phyloP scores from a whole-genome alignment of 2,113 vertebrate genomes.

The Lasiurus cinereus region DNA sequence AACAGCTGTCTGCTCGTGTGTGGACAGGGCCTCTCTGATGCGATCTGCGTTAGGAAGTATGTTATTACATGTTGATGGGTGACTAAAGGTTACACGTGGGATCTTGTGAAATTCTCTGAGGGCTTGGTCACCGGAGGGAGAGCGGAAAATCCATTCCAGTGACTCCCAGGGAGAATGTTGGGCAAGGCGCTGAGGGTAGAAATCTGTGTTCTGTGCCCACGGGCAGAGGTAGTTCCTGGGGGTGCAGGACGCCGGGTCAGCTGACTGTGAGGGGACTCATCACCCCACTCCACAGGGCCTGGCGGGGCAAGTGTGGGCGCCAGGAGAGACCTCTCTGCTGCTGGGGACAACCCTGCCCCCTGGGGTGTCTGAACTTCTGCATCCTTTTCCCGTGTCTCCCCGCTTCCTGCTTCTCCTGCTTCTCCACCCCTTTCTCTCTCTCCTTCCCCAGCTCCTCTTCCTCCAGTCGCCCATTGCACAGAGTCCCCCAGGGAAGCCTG shows the following conservation, averaged over 20 bases:
- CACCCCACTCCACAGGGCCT: neutral
- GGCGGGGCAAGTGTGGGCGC: neutral
- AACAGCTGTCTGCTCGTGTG: constrained; percentile 70
- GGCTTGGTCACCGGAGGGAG: constrained; percentile 28
- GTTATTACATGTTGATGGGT: constrained; percentile 45
- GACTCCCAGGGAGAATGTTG: neutral
- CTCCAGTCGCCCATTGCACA: neutral
- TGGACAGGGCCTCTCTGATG: neutral
- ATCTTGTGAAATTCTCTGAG: constrained; percentile 67
- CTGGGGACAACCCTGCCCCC: neutral
- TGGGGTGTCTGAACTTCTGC: neutral
- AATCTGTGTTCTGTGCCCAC: neutral
- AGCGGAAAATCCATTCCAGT: neutral
- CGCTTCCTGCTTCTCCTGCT: neutral
- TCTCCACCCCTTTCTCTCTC: neutral
- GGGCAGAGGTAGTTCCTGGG: neutral
- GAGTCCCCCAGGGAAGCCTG: neutral
- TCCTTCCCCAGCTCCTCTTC: neutral
- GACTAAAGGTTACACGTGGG: constrained; percentile 35
- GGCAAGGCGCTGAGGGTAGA: neutral
- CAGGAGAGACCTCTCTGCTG: neutral
- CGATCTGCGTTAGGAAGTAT: constrained; percentile 60
- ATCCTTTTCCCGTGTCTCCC: neutral
- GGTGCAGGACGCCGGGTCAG: neutral
- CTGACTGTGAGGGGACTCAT: neutral